Base-by-base conservation (phyloP, 30 jellyfish, hydroid and myxozoan species). In the Cassiopea andromeda region DNA sequence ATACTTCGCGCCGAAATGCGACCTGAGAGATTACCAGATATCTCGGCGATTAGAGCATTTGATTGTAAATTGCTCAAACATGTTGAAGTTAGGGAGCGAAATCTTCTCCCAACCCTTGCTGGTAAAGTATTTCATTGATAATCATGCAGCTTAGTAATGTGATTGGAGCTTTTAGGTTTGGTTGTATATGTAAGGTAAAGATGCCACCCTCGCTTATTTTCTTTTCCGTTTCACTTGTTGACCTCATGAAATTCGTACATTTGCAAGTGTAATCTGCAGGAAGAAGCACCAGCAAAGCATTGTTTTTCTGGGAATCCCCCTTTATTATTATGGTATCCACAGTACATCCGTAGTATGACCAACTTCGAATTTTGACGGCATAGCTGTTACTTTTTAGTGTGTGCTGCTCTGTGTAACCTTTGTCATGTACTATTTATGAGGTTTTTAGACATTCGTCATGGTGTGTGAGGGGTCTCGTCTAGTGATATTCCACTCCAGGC, bases 21-120 rank as follows among this genome's bases (percentile, higher is more conserved):
- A 44, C 99, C 99, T 58, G 99, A 91, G 16, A 50, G 47, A 16
- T 77, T 96, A 44, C 99, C 99, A 60, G 99, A 91, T 74, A 94
- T 91, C 45, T 96, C 99, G 54, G 98, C 83, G 0, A 95, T 96
- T 67, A 81, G 92, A 38, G 73, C 60, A 38, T 95, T 95, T 73
- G 97, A 93, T 78, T 50, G 85, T 48, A 69, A 74, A 85, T 48
- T 87, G 60, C 81, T 93, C 46, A 93, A 93, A 59, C 97, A 93
- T 60, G 96, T 87, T 38, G 94, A 93, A 78, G 82, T 94, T 18
- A 81, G 87, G 84, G 98, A 93, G 74, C 85, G 81, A 78, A 87
- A 85, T 87, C 38, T 84, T 73, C 87, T 93, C 13, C 98, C 98
- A 27, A 72, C 97, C 1, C 81, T 77, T 54, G 94, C 90, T 67